Evolutionary conservation across 2,888 invertebrate genomes (phyloP), one percentile per base, ranked within the genome.

Genomic region (Hanleya hanleyi): DNA sequence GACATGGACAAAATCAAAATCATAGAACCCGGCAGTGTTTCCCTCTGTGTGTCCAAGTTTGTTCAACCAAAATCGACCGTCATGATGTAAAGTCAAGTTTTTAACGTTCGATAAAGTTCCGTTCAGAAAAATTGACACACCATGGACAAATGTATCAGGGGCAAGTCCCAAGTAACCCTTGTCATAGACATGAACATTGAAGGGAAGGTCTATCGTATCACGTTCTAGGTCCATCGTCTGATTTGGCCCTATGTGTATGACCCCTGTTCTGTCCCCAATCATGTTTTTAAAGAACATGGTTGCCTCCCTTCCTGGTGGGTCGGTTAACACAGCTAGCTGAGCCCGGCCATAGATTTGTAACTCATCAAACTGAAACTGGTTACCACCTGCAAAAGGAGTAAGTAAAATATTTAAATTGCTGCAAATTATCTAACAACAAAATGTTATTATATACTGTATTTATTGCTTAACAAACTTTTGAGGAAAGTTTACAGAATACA

Each of bases 211-310:
- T 36, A 86, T 84, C n/a, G 66, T 69, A 0, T 67, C 70, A 49
- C 84, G 70, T 12, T 78, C 36, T 22, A 85, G 75, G 67, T 83
- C 83, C 83, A 85, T 81, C 1, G 69, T 73, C 74, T 85, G 84
- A 18, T 77, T 74, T 26, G 70, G 66, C 9, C 84, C 84, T 1
- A 86, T 75, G 61, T 86, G 86, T 7, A 86, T 73, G 4, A 83
- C 81, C 1, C 86, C 86, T 0, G 83, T 80, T 26, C 86, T 73
- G 71, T 86, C 86, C 32, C 86, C 85, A 35, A 86, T 86, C 83
- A 85, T 85, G 76, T 84, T 80, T 37, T 77, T 71, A 50, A 86
- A 86, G 70, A 70, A 75, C 22, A 86, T 62, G 5, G 72, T 77
- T 4, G 84, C 83, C 3, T 38, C 50, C 7, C 64, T 41, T 22